A percentile compares a stretch with the other conserved stretches of the same genome.
Evolutionary conservation across 2,888 invertebrate genomes (phyloP).

Genomic region (Eupithecia exiguata): DNA sequence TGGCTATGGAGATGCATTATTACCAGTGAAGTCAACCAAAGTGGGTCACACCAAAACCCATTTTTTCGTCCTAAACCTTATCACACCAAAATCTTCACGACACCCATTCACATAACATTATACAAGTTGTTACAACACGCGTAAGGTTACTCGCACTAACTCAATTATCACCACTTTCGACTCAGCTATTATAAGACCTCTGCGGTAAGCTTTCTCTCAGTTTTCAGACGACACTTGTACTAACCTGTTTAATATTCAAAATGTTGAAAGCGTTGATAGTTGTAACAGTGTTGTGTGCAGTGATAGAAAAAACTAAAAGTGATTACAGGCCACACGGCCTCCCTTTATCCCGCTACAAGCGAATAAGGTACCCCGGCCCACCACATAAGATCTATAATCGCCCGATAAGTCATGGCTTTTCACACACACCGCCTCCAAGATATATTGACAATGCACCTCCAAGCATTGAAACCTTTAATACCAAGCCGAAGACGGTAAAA

Average conservation of each 20-base stretch:
- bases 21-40: neutral
- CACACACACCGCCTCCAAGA: conserved; percentile 70
- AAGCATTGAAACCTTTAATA: conserved; percentile 11
- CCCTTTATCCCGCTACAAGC: conserved; percentile 46
- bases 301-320: conserved; percentile 53
- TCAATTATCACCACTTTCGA: conserved; percentile 76
- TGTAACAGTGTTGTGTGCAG: conserved; percentile 52
- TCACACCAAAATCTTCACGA: conserved; percentile 7
- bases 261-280: conserved; percentile 41
- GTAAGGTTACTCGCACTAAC: conserved; percentile 63
- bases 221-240: conserved; percentile 53
- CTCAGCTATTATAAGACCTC: conserved; percentile 71
- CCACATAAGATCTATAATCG: conserved; percentile 63
- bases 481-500: conserved; percentile 64
- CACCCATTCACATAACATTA: conserved; percentile 39
- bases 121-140: conserved; percentile 52
- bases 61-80: conserved; percentile 2
- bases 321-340: conserved; percentile 43
- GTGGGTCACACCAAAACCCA: conserved; percentile 26
- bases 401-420: conserved; percentile 60
- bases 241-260: conserved; percentile 6
- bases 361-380: conserved; percentile 66
- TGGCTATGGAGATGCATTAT: no score
- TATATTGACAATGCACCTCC: conserved; percentile 43
- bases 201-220: conserved; percentile 63